Base-by-base conservation (phyloP, 2,888 invertebrate genomes). In the Dasysyrphus albostriatus region DNA sequence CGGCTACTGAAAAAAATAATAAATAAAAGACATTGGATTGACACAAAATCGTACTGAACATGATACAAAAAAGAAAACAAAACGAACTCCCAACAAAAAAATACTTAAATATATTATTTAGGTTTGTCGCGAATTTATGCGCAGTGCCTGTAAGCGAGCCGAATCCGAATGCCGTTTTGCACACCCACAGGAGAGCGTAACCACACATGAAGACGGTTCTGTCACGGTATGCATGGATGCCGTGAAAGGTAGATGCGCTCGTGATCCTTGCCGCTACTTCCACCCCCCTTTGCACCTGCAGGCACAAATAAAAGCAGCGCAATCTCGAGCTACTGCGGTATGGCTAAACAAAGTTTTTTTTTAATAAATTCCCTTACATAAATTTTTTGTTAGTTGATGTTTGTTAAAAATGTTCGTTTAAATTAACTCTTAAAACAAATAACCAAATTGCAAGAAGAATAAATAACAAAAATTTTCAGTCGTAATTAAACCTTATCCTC, bases 161-260 rank as follows among this genome's bases (percentile, higher is more conserved):
- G 98, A 98, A 95, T 95, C 96, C 94, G 98, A 98, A 95, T 98
- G 98, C 96, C 98, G 98, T 95, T 98, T 97, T 96, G 98, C 98
- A 95, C 98, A 98, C 96, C 98, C 98, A 95, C 96, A 98, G 95
- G 96, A 98, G 95, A 96, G 97, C 95, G 98, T 98, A 94, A 96
- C 96, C 94, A 96, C 98, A 95, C 98, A 98, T 95, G 97, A 97
- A 94, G 98, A 98, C 96, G 98, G 98, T 96, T 97, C 97, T 95
- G 98, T 98, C 96, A 98, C 98, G 95, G 98, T 98, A 96, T 98
- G 98, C 98, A 98, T 98, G 98, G 98, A 98, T 96, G 98, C 97
- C 96, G 97, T 98, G 95, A 97, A 97, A 96, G 97, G 98, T 95
- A 97, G 98, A 96, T 98, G 98, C 96, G 96, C 97, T 95, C 98